Conservation (phyloP, 2,888 invertebrate species). For the Sphecodes monilicornis region DNA sequence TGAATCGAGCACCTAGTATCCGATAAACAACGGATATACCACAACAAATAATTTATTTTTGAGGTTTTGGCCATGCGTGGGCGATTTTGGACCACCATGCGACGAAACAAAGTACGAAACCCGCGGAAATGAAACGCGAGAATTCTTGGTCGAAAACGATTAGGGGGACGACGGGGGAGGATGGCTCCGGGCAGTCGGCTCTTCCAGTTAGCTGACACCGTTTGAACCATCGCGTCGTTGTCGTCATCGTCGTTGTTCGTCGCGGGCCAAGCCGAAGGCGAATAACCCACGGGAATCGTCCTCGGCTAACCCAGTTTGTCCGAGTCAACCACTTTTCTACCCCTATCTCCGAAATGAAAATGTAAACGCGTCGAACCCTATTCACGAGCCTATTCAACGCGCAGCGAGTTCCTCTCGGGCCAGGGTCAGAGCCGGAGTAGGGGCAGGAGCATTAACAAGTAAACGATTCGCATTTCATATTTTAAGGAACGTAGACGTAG, state of each 20-base stretch:
- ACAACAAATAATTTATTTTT: background rate
- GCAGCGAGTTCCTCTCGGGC: background rate
- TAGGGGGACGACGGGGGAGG: background rate
- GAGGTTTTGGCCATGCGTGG: background rate
- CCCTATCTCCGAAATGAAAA: conserved; percentile 29
- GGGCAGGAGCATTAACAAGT: background rate
- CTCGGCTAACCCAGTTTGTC: conserved; percentile 54
- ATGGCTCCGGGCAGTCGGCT: background rate
- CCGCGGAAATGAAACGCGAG: background rate
- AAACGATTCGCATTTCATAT: conserved; percentile 2
- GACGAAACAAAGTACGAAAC: background rate
- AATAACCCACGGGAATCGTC: conserved; percentile 51
- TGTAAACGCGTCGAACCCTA: conserved; percentile 27
- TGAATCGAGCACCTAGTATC: no score
- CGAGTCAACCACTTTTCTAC: background rate
- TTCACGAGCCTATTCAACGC: background rate
- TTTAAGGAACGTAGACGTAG: conserved; percentile 2
- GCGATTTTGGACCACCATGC: background rate
- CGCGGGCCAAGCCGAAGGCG: background rate
- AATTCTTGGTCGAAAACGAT: background rate
- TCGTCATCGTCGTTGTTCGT: background rate
- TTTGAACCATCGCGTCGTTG: background rate
- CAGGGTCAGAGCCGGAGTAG: background rate
- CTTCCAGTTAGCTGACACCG: background rate
- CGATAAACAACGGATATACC: background rate